Conservation (phyloP, 2,113 vertebrate genomes). For the Prochilodus magdalenae region DNA sequence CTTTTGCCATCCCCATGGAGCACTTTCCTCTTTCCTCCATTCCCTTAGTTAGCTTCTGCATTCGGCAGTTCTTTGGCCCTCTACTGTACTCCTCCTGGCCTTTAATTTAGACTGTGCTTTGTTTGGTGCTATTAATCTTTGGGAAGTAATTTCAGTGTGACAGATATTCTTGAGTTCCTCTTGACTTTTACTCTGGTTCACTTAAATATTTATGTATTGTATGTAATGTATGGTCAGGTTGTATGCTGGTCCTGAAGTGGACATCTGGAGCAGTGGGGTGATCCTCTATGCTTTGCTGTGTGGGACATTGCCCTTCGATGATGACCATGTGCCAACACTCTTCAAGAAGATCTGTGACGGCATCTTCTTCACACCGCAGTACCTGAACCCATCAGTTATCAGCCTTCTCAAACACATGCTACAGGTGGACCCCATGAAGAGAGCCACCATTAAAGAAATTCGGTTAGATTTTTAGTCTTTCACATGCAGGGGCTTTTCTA, state of each 20-base stretch:
- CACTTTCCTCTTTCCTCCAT: not conserved
- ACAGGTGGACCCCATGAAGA: conserved; percentile 98
- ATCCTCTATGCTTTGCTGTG: conserved; percentile 97
- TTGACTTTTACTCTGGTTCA: too few species aligned
- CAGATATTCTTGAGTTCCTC: not conserved
- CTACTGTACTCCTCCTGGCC: not conserved
- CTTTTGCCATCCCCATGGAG: not conserved
- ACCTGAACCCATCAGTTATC: conserved; percentile 90
- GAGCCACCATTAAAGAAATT: conserved; percentile 96
- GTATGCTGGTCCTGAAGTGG: conserved; percentile 97
- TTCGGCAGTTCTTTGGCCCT: not conserved
- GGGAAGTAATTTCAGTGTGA: not conserved
- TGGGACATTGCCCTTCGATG: conserved; percentile 96
- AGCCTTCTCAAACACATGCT: conserved; percentile 97
- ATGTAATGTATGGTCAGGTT: conserved; percentile 78
- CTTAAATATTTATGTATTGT: not conserved
- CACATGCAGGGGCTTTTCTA: not conserved
- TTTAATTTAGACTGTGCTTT: not conserved
- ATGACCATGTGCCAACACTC: conserved; percentile 98
- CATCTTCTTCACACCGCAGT: conserved; percentile 97
- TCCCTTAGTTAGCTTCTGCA: not conserved
- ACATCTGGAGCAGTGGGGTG: conserved; percentile 98
- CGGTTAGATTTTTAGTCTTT: conserved; percentile 76
- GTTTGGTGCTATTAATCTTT: not conserved
- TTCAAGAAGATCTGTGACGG: conserved; percentile 99